Evolutionary conservation across 2,113 vertebrate genomes (phyloP), one percentile per base, ranked within the genome.

Genomic region (Garra rufa): DNA sequence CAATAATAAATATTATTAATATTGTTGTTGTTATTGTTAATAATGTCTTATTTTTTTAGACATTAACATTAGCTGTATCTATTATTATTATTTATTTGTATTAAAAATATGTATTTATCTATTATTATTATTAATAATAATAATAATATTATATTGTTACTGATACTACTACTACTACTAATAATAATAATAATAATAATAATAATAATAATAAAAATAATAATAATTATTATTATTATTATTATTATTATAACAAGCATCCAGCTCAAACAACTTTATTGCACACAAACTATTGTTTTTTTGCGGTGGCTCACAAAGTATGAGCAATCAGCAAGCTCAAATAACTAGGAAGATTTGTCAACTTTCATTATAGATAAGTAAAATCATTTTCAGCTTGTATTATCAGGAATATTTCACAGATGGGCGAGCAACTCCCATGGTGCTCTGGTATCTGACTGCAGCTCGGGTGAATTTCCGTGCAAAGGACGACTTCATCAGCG

Each of bases 361-460:
- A 46, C 43, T 46, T 75, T 52, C 44, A 76, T 52, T 76, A 28
- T 1, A 76, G 46, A 52, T 6, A 55, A 67, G 46, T 48, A 52
- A 59, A 83, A 80, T 69, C 4, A 1, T 14, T 30, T 83, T 78
- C 52, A 28, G 46, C 21, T 50, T 67, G 59, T 41, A 19, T 30
- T 70, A 55, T 73, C 55, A 73, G 55, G n/a, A 55, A 63, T 59
- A 82, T 86, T 86, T 65, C 73, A 50, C 8, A 75, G 46, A 28
- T 24, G 26, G 26, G 14, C 26, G 15, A 75, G 24, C 71, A 48
- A 15, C 13, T 74, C 71, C 7, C 24, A 75, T 9, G 44, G 70
- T 28, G 24, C 14, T 9, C 50, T 3, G 52, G 52, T 57, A 50
- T 41, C 55, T 59, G 44, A 70, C 75, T 48, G 70, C 65, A 63